These are phyloP conservation scores for Cosmia trapezina DNA, from an alignment of 2,888 invertebrate genomes.

Conservation along the genomic window DNA sequence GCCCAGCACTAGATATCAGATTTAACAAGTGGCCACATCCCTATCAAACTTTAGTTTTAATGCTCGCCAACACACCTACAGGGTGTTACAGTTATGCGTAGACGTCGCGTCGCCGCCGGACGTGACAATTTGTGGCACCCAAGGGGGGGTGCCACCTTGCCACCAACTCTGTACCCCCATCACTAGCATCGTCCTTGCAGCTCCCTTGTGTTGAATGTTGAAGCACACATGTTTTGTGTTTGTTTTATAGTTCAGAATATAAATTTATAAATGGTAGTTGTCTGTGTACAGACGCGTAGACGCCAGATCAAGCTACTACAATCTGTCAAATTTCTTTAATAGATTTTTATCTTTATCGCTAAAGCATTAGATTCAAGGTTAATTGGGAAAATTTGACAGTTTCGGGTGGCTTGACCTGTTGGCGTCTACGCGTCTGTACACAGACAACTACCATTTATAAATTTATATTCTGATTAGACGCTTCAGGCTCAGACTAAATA, in stretches of 20 bases:
- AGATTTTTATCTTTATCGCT: too few species aligned
- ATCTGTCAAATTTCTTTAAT: too few species aligned
- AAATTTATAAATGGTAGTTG: not conserved
- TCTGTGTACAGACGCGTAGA: too few species aligned
- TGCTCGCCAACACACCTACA: conserved; percentile 17
- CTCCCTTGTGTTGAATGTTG: conserved; percentile 34
- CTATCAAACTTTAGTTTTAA: conserved; percentile 11
- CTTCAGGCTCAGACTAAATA: too few species aligned
- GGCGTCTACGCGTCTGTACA: too few species aligned
- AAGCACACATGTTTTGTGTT: conserved; percentile 38
- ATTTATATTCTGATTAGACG: too few species aligned
- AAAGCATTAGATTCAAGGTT: too few species aligned
- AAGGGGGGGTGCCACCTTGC: not conserved
- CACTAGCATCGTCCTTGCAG: conserved; percentile 18
- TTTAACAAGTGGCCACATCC: not conserved
- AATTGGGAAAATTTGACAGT: too few species aligned
- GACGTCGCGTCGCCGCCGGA: conserved; percentile 72
- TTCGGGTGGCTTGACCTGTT: too few species aligned
- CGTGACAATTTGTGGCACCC: conserved; percentile 68
- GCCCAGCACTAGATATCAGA: not conserved
- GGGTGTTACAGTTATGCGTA: conserved; percentile 30
- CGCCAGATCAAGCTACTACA: too few species aligned
- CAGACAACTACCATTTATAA: not conserved
- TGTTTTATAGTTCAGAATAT: conserved; percentile 14
- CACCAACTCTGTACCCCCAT: not conserved